Percentiles rank a stretch among this genome's conserved stretches.
Evolutionary conservation across 2,113 vertebrate species (phyloP).

Genomic region (Nesogale talazaci): DNA sequence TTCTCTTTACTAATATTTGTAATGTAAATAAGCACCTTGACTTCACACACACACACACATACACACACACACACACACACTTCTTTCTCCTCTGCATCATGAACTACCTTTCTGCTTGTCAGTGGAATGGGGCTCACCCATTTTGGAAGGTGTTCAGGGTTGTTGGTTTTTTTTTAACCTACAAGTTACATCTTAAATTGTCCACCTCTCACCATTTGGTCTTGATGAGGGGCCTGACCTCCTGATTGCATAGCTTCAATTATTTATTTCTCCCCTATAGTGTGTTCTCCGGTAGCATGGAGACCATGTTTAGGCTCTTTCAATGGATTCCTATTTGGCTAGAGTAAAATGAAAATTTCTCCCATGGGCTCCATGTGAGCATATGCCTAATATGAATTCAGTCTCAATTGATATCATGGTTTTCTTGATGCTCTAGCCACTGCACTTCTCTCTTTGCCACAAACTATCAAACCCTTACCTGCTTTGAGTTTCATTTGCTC

Average conservation of each 20-base stretch:
- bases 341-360: neutral
- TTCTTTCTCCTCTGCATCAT: fast-evolving
- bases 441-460: neutral
- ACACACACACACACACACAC: neutral
- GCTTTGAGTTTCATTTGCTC: neutral
- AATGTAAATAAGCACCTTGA: neutral
- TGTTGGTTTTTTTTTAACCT: neutral
- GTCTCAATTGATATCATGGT: neutral
- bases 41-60: neutral
- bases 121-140: neutral
- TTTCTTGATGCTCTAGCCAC: neutral
- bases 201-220: neutral
- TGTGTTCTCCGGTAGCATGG: neutral
- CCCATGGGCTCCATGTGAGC: neutral
- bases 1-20: neutral
- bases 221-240: neutral
- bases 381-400: neutral
- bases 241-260: neutral
- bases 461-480: neutral
- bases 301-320: neutral
- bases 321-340: neutral
- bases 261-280: fast-evolving
- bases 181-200: neutral
- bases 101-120: neutral
- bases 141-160: neutral